phyloP scores from a whole-genome alignment of 2,113 vertebrate species.

The Microtus richardsoni region DNA sequence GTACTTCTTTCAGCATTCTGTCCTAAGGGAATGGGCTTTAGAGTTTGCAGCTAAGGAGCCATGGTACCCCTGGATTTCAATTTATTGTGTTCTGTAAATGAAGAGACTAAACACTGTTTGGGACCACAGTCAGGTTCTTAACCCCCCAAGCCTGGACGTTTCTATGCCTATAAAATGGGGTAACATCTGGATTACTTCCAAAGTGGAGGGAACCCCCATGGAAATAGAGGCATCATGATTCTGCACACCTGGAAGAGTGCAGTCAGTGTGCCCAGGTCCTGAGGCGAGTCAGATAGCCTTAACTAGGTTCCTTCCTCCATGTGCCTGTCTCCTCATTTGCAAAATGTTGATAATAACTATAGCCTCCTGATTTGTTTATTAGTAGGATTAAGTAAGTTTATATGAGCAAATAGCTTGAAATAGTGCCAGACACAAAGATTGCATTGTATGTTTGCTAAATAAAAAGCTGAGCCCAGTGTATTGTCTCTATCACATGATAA shows the following conservation, averaged over 20 bases:
- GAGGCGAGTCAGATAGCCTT: neutral
- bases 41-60: neutral
- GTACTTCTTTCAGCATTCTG: neutral
- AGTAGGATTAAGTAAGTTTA: neutral
- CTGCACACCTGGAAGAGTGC: rapidly evolving
- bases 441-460: neutral
- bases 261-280: neutral
- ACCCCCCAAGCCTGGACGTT: neutral
- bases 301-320: neutral
- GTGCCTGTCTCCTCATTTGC: neutral
- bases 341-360: neutral
- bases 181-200: neutral
- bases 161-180: neutral
- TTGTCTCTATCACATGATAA: neutral
- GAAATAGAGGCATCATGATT: neutral
- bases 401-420: neutral
- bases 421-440: neutral
- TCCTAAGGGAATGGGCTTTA: neutral
- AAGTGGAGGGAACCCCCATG: neutral
- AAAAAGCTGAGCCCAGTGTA: neutral
- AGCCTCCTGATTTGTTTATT: neutral
- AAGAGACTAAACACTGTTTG: neutral
- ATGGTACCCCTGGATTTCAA: neutral
- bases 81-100: neutral
- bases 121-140: neutral